Base-by-base conservation (phyloP, 1,140 invertebrate species). In the Cyphomyrmex costatus region DNA sequence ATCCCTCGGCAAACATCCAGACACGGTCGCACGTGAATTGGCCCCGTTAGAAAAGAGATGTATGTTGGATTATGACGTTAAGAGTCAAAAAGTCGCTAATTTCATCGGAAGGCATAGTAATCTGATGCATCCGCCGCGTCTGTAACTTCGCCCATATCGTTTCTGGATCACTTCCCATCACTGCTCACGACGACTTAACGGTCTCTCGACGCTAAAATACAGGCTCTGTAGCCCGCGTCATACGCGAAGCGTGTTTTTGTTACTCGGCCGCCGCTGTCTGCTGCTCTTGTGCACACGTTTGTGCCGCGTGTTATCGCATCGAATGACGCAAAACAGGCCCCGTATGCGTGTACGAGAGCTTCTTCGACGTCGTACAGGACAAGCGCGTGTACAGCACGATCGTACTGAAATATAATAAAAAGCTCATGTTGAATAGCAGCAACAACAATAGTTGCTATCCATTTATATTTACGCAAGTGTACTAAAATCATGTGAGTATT, bases 151-250 rank as follows among this genome's bases (percentile, higher is more conserved):
- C 46, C 77, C 65, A 68, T n/a, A 79, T 66, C 30, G 21, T 19
- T 30, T 68, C 77, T 79, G 77, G 61, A 79, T 79, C 61, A 53
- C 77, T 79, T 79, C 61, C 77, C 77, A 79, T 79, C 77, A 79
- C 77, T 68, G 46, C 77, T 66, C 77, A 79, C 77, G 77, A 66
- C 61, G 56, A 46, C 46, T 36, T 21, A 14, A 79, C 46, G 46
- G 27, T 30, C 76, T 27, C 24, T n/a, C 27, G 46, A 53, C 14
- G 77, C 46, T 66, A 66, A 68, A 77, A 79, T 79, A 79, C 46
- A 65, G 46, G 36, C 30, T 42, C 27, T 5, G 42, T 12, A n/a
- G 76, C 24, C 60, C 60, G 76, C 76, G 36, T 78, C 19, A 66
- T 21, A 42, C 46, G 61, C 61, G 77, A 24, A 51, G 46, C 77